Evolutionary conservation across 2,888 invertebrate genomes (phyloP), one percentile per base, ranked within the genome.

Genomic region (Marronus borbonicus): DNA sequence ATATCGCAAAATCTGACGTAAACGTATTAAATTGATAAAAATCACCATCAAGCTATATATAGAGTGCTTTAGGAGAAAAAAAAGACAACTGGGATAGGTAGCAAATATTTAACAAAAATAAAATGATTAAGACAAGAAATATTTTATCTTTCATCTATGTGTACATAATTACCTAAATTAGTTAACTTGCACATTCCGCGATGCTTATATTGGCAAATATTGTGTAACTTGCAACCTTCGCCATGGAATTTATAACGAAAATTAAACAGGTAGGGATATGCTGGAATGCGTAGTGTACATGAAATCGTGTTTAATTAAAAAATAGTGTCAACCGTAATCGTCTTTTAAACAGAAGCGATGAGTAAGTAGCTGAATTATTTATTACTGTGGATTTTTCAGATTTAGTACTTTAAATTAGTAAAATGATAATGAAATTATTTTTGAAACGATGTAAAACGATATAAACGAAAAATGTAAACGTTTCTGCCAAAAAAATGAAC

Each of bases 41-140:
- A 44, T 68, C 55, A 58, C 58, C 39, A 12, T n/a, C 20, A 3
- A 36, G 55, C 7, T 49, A 49, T 44, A 72, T 72, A 49, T 60
- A 24, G 44, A 62, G 28, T 10, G 52, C 39, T 72, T 72, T 36
- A 36, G 31, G 31, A 36, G 31, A 36, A 36, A 74, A 74, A 72
- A 58, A 74, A 24, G 24, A 49, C 68, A 60, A 24, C 58, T 3
- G 7, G 12, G 44, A 74, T 74, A 74, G 49, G 49, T 60, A 74
- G 28, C 60, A 74, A 44, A 60, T 74, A 74, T 74, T 60, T 60
- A 74, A 74, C 72, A 74, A 74, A 60, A 74, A 74, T 60, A 60
- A 39, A 39, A n/a, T 74, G 72, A 74, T 74, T 74, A 74, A 60
- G 44, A 44, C 17, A 36, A 3, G 39, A 74, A 74, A 28, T 28